phyloP scores from a whole-genome alignment of 2,797 vertebrate genomes.

The Todus mexicanus region DNA sequence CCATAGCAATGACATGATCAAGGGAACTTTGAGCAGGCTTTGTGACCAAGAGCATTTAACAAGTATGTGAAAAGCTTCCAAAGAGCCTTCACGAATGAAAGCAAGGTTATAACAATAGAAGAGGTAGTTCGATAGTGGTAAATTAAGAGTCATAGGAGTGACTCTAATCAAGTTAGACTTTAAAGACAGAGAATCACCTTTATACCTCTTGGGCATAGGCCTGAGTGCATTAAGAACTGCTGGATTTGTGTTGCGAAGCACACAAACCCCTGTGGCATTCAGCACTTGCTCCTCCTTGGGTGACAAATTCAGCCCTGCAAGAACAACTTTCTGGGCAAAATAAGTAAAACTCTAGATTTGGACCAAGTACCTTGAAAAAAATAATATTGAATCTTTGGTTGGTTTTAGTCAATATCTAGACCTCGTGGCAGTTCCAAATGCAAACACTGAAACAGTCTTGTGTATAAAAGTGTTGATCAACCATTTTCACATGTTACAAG shows the following conservation, averaged over 20 bases:
- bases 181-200: constrained; percentile 38
- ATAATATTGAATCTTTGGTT: background rate
- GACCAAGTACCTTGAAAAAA: background rate
- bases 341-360: background rate
- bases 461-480: background rate
- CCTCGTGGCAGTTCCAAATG: background rate
- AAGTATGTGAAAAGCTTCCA: constrained; percentile 73
- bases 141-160: constrained; percentile 37
- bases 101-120: constrained; percentile 49
- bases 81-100: constrained; percentile 46
- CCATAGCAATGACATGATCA: constrained; percentile 76
- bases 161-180: constrained; percentile 39
- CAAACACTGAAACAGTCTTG: background rate
- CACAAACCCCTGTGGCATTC: background rate
- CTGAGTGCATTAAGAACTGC: constrained; percentile 32
- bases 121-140: constrained; percentile 44
- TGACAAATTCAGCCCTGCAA: background rate
- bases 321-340: background rate
- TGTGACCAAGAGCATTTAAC: constrained; percentile 74
- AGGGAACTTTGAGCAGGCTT: constrained; percentile 72
- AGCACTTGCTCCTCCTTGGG: background rate
- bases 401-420: background rate
- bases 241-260: background rate
- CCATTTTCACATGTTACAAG: background rate
- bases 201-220: background rate